These are phyloP conservation scores for Hipparchia sbordonii DNA, from an alignment of 2,888 invertebrate species.

Conservation along the genomic window DNA sequence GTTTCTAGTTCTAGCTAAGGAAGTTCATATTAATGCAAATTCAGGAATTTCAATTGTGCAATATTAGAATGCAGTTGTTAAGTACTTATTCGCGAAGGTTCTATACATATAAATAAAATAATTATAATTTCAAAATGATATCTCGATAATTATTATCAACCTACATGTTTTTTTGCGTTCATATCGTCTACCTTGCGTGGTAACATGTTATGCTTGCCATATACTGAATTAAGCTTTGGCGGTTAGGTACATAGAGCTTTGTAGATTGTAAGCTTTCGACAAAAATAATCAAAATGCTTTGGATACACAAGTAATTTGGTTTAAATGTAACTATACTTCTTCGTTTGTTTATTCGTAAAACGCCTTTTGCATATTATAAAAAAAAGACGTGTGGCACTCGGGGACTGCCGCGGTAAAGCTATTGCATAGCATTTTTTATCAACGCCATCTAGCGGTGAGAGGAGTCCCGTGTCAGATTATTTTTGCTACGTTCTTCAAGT, in stretches of 20 bases:
- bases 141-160: constrained; percentile 12
- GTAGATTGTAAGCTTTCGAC: neutral
- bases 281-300: neutral
- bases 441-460: no score
- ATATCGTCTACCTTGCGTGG: constrained; percentile 18
- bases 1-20: constrained; percentile 14
- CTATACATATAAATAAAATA: neutral
- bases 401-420: no score
- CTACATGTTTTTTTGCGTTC: constrained; percentile 25
- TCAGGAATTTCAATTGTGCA: constrained; percentile 9
- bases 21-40: constrained; percentile 11
- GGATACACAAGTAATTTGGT: no score
- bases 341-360: no score
- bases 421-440: no score
- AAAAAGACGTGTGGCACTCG: no score
- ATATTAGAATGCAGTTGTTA: constrained; percentile 11
- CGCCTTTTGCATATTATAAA: no score
- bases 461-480: no score
- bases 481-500: no score
- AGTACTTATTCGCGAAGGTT: constrained; percentile 15
- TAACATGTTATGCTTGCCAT: constrained; percentile 28
- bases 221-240: constrained; percentile 25
- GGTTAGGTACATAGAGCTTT: constrained; percentile 8
- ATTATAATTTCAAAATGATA: constrained; percentile 19
- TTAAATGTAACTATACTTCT: no score